A percentile compares a stretch with the other conserved stretches of the same genome.
Conservation (phyloP, 2,888 invertebrate genomes). For the Scotopteryx bipunctaria region DNA sequence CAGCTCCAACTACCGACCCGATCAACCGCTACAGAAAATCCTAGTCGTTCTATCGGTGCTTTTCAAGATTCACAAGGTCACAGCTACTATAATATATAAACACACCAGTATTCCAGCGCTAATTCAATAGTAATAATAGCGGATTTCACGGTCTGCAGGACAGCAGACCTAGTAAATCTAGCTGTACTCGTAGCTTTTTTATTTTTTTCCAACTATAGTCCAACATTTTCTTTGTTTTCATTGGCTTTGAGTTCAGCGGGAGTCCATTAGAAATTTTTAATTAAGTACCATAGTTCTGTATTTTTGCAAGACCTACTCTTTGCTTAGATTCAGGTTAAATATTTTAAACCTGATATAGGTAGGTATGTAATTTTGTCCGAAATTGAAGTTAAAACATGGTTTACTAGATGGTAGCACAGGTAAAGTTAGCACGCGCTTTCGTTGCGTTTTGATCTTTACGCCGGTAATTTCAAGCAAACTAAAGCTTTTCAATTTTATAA, state of each 20-base stretch:
- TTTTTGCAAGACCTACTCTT: background rate
- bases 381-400: background rate
- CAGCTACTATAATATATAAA: slow-evolving; percentile 15
- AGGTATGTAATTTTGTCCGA: background rate
- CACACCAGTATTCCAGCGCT: slow-evolving; percentile 35
- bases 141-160: slow-evolving; percentile 59
- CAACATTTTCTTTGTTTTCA: no score
- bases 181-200: slow-evolving; percentile 51
- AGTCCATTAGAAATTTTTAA: slow-evolving; percentile 17
- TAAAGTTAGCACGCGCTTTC: no score
- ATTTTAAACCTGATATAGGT: background rate
- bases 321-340: no score
- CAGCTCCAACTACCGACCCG: slow-evolving; percentile 54
- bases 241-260: slow-evolving; percentile 13
- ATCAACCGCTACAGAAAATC: slow-evolving; percentile 29
- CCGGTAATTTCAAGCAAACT: no score
- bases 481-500: no score
- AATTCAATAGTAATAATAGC: slow-evolving; percentile 57
- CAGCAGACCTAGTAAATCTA: slow-evolving; percentile 47
- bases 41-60: slow-evolving; percentile 15
- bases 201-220: slow-evolving; percentile 43
- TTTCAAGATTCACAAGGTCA: slow-evolving; percentile 19
- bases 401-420: no score
- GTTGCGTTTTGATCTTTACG: no score
- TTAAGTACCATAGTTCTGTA: background rate